Base-by-base conservation (phyloP, 30 jellyfish, hydroid and myxozoan species). In the Catostylus mosaicus region DNA sequence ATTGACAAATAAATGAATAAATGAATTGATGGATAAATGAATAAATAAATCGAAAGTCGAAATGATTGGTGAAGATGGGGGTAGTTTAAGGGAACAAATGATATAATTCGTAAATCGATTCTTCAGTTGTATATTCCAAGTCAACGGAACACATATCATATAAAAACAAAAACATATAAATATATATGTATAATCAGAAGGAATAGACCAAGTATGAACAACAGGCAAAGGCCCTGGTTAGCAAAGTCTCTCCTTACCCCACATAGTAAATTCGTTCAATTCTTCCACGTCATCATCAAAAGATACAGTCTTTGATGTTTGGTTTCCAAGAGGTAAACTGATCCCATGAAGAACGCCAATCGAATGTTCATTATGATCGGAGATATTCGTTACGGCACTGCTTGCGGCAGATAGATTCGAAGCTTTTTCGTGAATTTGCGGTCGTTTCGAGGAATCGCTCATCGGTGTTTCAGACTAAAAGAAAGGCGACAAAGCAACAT, bases 251-350 rank as follows among this genome's bases (percentile, higher is more conserved):
- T 6, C 29, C 93, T 63, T 46, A 87, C 96, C 96, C 96, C 96
- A 87, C 66, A 79, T 61, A 0, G 74, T 86, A 37, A 87, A 52
- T 67, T 87, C 76, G 30, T 87, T 86, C 18, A 87, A 29, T 59
- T 87, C 96, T 27, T 87, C 90, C 10, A 70, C 86, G 30, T 75
- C 89, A n/a, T 87, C 96, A 24, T 77, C 90, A 24, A 72, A 67
- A 16, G 85, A 64, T 0, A 65, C 82, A 29, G 75, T 64, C 29
- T 77, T 75, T 19, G 85, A 33, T 40, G 87, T 6, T 16, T 71
- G 96, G 73, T 37, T 38, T 0, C 90, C 90, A 7, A 84, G 30
- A 7, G 94, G 88, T 20, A 84, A 24, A 31, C 94, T 84, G 48
- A 84, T 64, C 0, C 94, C 94, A 23, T 84, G 94, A 11, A 84